Evolutionary conservation across 2,113 vertebrate species (phyloP).

Genomic region (Microcebus murinus): DNA sequence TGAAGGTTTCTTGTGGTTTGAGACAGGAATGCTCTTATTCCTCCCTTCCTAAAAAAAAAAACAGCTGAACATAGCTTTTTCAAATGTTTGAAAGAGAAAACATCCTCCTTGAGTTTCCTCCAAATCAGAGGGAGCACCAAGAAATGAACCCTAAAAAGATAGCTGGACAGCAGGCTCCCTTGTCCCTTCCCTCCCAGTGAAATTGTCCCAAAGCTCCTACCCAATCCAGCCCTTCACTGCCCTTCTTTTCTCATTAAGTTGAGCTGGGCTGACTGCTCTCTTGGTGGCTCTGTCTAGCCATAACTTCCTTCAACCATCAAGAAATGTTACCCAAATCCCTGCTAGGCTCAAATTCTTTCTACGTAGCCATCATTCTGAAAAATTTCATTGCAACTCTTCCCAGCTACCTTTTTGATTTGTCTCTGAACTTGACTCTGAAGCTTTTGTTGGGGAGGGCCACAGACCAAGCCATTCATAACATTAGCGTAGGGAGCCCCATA

Average conservation of each 20-base stretch:
- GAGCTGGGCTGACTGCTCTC: not conserved
- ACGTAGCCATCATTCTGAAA: not conserved
- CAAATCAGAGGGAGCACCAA: not conserved
- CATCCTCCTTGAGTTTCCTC: slow-evolving; percentile 50
- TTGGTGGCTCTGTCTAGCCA: not conserved
- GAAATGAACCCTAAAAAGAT: slow-evolving; percentile 37
- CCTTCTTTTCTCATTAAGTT: not conserved
- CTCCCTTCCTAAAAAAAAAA: slow-evolving; percentile 70
- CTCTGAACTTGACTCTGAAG: not conserved
- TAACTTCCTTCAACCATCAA: not conserved
- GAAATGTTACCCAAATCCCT: not conserved
- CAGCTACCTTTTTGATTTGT: not conserved
- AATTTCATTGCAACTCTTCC: not conserved
- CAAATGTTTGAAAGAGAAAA: slow-evolving; percentile 66
- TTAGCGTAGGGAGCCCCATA: not conserved
- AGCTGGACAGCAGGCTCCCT: no score
- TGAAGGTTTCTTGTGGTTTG: slow-evolving; percentile 75
- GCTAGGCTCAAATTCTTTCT: not conserved
- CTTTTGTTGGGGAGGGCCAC: not conserved
- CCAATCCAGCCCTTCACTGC: not conserved
- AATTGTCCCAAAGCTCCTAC: not conserved
- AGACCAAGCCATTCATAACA: not conserved
- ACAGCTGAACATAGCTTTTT: slow-evolving; percentile 69
- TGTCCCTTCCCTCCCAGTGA: not conserved
- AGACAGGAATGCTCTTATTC: slow-evolving; percentile 68